Evolutionary conservation across 2,888 invertebrate species (phyloP).

Genomic region (Caradrina kadenii): DNA sequence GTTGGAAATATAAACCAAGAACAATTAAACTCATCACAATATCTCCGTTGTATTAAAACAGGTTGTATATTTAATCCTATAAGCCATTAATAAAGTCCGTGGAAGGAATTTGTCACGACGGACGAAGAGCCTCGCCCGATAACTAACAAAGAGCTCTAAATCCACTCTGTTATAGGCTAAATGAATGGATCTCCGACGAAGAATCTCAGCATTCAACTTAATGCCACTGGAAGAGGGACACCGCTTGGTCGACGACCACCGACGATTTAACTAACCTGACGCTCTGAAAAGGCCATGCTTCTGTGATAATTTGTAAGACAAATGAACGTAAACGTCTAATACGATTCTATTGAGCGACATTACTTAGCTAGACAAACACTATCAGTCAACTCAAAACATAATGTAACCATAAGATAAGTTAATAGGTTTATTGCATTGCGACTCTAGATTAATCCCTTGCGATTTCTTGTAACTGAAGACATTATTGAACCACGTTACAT

Average conservation of each 20-base stretch:
- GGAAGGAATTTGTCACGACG: conserved; percentile 66
- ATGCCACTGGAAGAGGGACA: conserved; percentile 59
- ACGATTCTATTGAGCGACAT: conserved; percentile 24
- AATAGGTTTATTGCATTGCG: conserved; percentile 33
- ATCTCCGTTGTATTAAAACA: conserved; percentile 42
- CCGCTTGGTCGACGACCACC: conserved; percentile 49
- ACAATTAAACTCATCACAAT: conserved; percentile 26
- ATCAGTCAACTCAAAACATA: conserved; percentile 19
- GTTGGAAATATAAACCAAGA: conserved; percentile 19
- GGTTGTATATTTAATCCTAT: conserved; percentile 59
- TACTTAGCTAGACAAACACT: conserved; percentile 11
- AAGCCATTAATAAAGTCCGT: conserved; percentile 65
- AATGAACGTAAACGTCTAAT: conserved; percentile 23
- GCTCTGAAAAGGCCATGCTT: conserved; percentile 29
- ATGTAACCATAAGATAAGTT: not conserved
- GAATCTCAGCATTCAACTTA: conserved; percentile 69
- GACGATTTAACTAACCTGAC: conserved; percentile 55
- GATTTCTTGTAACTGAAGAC: conserved; percentile 9
- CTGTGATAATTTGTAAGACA: conserved; percentile 39
- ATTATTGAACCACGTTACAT: conserved; percentile 22
- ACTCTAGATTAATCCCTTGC: conserved; percentile 15
- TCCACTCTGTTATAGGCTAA: conserved; percentile 69
- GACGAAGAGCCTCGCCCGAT: conserved; percentile 63
- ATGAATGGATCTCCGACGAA: conserved; percentile 69
- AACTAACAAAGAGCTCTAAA: conserved; percentile 71